A percentile compares a stretch with the other conserved stretches of the same genome.
phyloP scores from a whole-genome alignment of 2,888 invertebrate genomes.

The Agrochola circellaris region DNA sequence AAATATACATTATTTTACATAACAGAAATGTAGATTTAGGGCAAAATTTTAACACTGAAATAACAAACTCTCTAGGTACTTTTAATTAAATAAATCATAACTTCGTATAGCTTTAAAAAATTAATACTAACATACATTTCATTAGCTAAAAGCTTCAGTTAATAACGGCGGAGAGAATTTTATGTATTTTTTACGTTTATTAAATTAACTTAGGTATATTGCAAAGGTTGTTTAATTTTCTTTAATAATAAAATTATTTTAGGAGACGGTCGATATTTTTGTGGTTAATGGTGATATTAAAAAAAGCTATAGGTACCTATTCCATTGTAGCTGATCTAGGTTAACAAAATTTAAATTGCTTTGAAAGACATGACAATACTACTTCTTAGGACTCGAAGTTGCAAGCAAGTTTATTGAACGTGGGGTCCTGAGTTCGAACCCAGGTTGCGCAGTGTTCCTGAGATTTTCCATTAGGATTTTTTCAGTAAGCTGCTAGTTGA shows the following conservation, averaged over 20 bases:
- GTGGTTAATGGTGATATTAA: too few relatives aligned
- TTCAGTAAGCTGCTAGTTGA: neutral
- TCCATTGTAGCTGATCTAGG: neutral
- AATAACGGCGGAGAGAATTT: slow-evolving; percentile 35
- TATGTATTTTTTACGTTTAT: slow-evolving; percentile 62
- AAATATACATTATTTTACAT: neutral
- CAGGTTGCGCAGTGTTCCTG: neutral
- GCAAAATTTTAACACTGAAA: slow-evolving; percentile 6
- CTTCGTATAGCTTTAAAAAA: slow-evolving; percentile 47
- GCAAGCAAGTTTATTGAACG: neutral
- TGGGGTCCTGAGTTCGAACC: neutral
- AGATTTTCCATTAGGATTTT: neutral
- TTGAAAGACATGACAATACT: neutral
- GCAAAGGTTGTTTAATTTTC: slow-evolving; percentile 36
- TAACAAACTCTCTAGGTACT: slow-evolving; percentile 25
- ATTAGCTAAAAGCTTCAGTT: slow-evolving; percentile 64
- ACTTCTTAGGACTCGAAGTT: neutral
- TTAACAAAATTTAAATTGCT: neutral
- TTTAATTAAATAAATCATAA: slow-evolving; percentile 49
- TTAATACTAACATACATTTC: slow-evolving; percentile 49
- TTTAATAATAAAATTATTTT: slow-evolving; percentile 44
- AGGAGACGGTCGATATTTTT: neutral
- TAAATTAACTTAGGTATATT: slow-evolving; percentile 44
- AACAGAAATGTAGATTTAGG: neutral
- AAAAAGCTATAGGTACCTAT: too few relatives aligned